phyloP scores from a whole-genome alignment of 2,797 vertebrate species.

The Malacoraja senta region DNA sequence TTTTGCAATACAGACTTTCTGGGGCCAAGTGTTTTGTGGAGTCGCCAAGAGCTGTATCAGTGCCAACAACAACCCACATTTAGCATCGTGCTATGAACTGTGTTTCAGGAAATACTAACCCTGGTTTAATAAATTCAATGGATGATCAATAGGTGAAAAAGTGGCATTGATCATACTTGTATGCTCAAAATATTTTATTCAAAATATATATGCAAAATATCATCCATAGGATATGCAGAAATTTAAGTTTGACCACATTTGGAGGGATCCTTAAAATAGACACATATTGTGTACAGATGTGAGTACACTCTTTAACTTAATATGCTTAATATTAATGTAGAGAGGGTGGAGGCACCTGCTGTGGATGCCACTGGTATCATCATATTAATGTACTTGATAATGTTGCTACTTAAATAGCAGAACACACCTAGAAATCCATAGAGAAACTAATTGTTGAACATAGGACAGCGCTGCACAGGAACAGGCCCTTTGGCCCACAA shows the following conservation, averaged over 20 bases:
- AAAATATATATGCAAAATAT: too few species aligned
- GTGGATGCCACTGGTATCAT: too few species aligned
- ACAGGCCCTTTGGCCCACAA: too few species aligned
- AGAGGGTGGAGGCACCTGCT: too few species aligned
- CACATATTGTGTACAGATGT: too few species aligned
- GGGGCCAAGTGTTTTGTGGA: conserved; percentile 29
- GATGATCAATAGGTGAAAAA: too few species aligned
- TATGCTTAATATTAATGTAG: too few species aligned
- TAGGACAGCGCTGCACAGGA: not conserved
- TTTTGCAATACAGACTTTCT: conserved; percentile 34
- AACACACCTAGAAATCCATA: not conserved
- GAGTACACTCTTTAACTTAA: too few species aligned
- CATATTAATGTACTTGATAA: not conserved
- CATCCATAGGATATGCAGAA: too few species aligned
- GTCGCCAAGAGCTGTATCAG: conserved; percentile 11
- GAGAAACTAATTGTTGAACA: not conserved
- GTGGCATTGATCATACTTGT: not conserved
- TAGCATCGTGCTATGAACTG: not conserved
- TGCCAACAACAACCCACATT: conserved; percentile 35
- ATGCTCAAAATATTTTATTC: not conserved
- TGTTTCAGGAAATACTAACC: not conserved
- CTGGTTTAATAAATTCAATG: not conserved
- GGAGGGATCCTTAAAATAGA: too few species aligned
- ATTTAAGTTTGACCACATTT: too few species aligned
- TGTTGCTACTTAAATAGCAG: not conserved